Conservation (phyloP, 2,797 vertebrate species). For the Lagorchestes hirsutus region DNA sequence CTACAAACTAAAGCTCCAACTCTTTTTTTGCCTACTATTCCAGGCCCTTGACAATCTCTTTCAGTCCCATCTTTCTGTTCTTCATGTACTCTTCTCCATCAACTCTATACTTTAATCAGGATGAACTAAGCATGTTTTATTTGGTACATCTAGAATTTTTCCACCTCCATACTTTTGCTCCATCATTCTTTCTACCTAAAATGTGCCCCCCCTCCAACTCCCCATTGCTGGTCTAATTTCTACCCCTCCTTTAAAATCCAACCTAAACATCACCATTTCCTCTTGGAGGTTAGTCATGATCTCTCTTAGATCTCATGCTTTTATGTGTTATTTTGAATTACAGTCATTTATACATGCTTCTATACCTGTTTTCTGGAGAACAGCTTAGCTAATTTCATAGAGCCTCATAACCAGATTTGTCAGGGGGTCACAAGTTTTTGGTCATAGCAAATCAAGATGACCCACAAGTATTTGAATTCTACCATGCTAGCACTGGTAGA, state of each 20-base stretch:
- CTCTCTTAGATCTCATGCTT: not conserved
- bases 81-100: not conserved
- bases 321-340: not conserved
- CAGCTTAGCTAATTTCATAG: not conserved
- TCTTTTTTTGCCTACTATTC: not conserved
- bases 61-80: not conserved
- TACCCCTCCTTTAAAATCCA: not conserved
- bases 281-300: not conserved
- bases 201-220: not conserved
- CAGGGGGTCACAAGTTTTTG: not conserved
- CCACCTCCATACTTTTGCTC: not conserved
- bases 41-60: not conserved
- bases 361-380: not conserved
- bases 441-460: not conserved
- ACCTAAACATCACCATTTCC: not conserved
- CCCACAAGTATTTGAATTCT: not conserved
- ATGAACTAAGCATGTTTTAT: not conserved
- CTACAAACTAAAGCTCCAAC: not conserved
- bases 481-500: not conserved
- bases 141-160: not conserved
- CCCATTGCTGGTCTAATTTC: not conserved
- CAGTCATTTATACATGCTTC: not conserved
- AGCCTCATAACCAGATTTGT: not conserved
- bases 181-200: not conserved
- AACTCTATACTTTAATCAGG: not conserved